A percentile compares a stretch with the other conserved stretches of the same genome.
Conservation (phyloP, 64 coral and sea anemone genomes). For the Orbicella faveolata region DNA sequence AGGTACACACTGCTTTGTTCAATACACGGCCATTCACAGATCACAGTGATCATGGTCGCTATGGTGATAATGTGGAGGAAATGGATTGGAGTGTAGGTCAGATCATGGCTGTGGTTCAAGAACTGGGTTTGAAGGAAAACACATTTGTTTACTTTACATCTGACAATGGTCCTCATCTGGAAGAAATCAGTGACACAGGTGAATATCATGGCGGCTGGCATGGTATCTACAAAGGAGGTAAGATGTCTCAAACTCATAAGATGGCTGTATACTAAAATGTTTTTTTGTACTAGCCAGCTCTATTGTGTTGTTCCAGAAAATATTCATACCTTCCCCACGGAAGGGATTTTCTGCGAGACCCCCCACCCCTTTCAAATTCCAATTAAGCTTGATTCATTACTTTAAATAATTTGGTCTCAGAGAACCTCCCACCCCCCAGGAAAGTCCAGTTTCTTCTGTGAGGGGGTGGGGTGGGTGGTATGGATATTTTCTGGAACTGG, state of each 20-base stretch:
- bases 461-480: too few relatives aligned
- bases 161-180: conserved; percentile 61
- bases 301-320: too few relatives aligned
- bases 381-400: too few relatives aligned
- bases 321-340: too few relatives aligned
- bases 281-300: too few relatives aligned
- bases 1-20: conserved; percentile 66
- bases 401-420: too few relatives aligned
- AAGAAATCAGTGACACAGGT: conserved; percentile 29
- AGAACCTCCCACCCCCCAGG: too few relatives aligned
- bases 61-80: conserved; percentile 83
- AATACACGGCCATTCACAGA: conserved; percentile 29
- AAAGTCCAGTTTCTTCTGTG: too few relatives aligned
- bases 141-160: conserved; percentile 77
- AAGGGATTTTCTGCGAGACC: too few relatives aligned
- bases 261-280: too few relatives aligned
- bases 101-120: conserved; percentile 47
- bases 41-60: conserved; percentile 62
- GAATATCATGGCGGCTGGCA: conserved; percentile 70
- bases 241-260: background rate
- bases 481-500: too few relatives aligned
- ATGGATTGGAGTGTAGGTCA: conserved; percentile 81
- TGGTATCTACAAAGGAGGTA: conserved; percentile 65
- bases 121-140: conserved; percentile 43
- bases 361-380: too few relatives aligned